A percentile compares a stretch with the other conserved stretches of the same genome.
These are phyloP conservation scores for Sebastes iracundus DNA, from an alignment of 2,797 vertebrate species.

Conservation along the genomic window DNA sequence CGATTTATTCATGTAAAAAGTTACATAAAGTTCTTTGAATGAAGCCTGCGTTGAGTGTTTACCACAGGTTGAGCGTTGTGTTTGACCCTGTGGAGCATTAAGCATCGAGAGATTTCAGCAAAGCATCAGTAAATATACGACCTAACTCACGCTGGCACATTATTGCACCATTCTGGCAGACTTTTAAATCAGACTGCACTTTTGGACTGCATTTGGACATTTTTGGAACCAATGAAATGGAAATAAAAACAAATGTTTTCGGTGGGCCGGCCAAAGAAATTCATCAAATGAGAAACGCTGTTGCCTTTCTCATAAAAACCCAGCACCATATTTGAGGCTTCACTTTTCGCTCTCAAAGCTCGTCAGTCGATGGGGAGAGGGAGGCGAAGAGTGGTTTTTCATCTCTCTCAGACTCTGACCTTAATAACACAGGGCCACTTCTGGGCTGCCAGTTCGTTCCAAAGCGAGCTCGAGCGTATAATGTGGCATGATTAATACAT, in stretches of 20 bases:
- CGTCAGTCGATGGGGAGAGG: constrained; percentile 7
- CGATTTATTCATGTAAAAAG: accelerated
- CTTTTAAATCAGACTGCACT: constrained; percentile 5
- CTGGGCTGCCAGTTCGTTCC: constrained; percentile 31
- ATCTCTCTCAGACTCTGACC: constrained; percentile 58
- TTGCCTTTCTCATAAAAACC: constrained; percentile 22
- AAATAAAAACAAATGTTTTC: constrained; percentile 11
- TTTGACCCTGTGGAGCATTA: not conserved
- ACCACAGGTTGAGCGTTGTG: not conserved
- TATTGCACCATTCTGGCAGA: not conserved
- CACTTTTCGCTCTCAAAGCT: constrained; percentile 20
- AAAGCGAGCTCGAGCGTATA: constrained; percentile 33
- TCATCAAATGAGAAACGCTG: constrained; percentile 2
- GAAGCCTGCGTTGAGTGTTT: not conserved
- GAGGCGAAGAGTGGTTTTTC: constrained; percentile 33
- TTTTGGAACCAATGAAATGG: not conserved
- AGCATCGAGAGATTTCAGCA: not conserved
- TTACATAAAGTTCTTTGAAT: not conserved
- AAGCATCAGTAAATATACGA: not conserved
- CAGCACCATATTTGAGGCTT: not conserved
- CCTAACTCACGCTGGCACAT: not conserved
- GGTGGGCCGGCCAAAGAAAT: not conserved
- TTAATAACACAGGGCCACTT: constrained; percentile 61
- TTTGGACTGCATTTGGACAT: not conserved
- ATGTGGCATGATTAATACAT: constrained; percentile 62